Conservation (phyloP, 2,888 invertebrate genomes). For the Brenthis daphne region DNA sequence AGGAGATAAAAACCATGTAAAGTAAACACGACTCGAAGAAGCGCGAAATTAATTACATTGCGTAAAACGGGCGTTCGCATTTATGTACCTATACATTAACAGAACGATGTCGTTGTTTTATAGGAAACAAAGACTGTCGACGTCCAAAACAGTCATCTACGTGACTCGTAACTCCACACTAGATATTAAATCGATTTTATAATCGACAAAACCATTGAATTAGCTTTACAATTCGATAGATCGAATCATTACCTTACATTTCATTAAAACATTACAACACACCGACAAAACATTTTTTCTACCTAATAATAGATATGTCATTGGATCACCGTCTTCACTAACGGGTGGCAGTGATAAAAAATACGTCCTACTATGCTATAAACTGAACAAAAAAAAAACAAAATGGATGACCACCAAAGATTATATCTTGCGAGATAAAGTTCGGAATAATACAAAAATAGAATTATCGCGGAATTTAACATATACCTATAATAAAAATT, state of each 20-base stretch:
- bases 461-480: background rate
- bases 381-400: conserved; percentile 44
- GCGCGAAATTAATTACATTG: conserved; percentile 30
- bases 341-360: conserved; percentile 66
- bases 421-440: background rate
- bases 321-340: conserved; percentile 75
- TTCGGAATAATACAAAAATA: conserved; percentile 8
- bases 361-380: conserved; percentile 32
- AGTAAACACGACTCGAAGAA: conserved; percentile 28
- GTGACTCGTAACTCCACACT: conserved; percentile 29
- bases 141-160: conserved; percentile 20
- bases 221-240: conserved; percentile 32
- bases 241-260: conserved; percentile 39
- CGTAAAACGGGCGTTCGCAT: conserved; percentile 17
- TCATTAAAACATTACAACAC: conserved; percentile 49
- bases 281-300: conserved; percentile 71
- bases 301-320: conserved; percentile 80
- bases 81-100: background rate
- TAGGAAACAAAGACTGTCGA: conserved; percentile 25
- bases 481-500: background rate
- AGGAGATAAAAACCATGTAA: conserved; percentile 12
- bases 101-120: conserved; percentile 27
- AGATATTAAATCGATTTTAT: conserved; percentile 33
- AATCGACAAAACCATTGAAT: conserved; percentile 35
- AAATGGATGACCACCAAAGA: background rate